phyloP scores from a whole-genome alignment of 1,140 invertebrate species.

The Procambarus virginalis region DNA sequence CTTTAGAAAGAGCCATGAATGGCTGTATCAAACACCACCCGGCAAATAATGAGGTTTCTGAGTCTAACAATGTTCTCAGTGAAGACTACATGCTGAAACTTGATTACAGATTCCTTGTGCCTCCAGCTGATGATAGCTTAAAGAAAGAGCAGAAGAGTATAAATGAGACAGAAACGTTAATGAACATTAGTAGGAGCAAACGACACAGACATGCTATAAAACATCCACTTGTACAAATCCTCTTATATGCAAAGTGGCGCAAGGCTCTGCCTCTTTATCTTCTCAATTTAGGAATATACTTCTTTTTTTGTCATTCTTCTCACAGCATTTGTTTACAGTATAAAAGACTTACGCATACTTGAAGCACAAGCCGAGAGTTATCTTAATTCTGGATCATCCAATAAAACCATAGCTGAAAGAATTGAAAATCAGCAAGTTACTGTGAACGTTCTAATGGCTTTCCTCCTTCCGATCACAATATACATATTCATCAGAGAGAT shows the following conservation, averaged over 20 bases:
- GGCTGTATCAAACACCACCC: constrained; percentile 60
- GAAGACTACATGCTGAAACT: constrained; percentile 60
- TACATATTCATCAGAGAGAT: constrained; percentile 58
- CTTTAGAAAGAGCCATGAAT: constrained; percentile 66
- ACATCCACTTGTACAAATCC: constrained; percentile 86
- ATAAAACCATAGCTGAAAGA: constrained; percentile 14
- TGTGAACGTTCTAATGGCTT: constrained; percentile 29
- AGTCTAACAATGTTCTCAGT: constrained; percentile 48
- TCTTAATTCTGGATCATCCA: not conserved
- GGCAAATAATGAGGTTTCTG: not conserved
- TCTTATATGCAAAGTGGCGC: constrained; percentile 88
- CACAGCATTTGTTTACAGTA: constrained; percentile 62
- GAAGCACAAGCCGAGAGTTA: constrained; percentile 31
- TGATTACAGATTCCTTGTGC: constrained; percentile 63
- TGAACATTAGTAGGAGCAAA: constrained; percentile 59
- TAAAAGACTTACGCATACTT: constrained; percentile 59
- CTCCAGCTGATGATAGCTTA: constrained; percentile 7
- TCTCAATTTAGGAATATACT: constrained; percentile 82
- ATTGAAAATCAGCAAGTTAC: constrained; percentile 9
- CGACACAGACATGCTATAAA: constrained; percentile 75
- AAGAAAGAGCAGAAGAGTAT: constrained; percentile 5
- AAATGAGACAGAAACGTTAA: constrained; percentile 59
- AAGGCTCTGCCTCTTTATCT: constrained; percentile 83
- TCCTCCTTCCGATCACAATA: constrained; percentile 49
- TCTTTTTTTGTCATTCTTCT: constrained; percentile 80